Conservation (phyloP, 2,113 vertebrate genomes). For the Chascanopsetta lugubris region DNA sequence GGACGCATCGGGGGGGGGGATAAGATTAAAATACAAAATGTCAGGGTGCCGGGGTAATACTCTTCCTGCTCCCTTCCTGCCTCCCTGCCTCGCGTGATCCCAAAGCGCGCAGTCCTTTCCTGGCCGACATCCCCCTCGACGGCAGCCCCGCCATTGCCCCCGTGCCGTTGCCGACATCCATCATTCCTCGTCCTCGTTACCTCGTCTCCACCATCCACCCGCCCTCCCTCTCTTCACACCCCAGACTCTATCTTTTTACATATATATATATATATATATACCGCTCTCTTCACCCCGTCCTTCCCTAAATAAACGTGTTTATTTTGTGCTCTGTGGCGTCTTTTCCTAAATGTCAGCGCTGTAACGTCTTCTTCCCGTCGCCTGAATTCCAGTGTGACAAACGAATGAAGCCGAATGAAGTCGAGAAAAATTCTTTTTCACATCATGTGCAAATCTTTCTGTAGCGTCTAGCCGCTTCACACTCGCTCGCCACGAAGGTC, state of each 20-base stretch:
- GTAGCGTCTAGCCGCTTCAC: neutral
- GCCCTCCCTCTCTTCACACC: neutral
- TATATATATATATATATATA: neutral
- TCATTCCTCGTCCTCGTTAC: conserved; percentile 23
- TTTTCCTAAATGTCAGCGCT: too few species aligned
- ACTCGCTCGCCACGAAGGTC: neutral
- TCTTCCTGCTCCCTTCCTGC: neutral
- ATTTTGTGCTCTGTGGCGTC: neutral
- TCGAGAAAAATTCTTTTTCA: neutral
- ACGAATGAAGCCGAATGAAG: neutral
- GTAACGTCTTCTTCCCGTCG: too few species aligned
- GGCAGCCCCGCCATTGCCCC: conserved; percentile 16
- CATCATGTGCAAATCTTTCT: neutral
- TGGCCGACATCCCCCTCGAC: conserved; percentile 36
- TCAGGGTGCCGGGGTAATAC: conserved; percentile 52
- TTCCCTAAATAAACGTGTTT: neutral
- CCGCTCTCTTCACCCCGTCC: neutral
- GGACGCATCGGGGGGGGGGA: conserved; percentile 12
- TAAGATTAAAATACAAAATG: conserved; percentile 59
- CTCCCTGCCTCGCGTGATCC: conserved; percentile 9
- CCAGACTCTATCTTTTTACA: neutral
- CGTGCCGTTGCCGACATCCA: conserved; percentile 36
- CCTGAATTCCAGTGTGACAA: neutral
- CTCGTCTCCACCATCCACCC: neutral
- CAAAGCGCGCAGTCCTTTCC: conserved; percentile 14